Conservation (phyloP, 2,888 invertebrate species). For the Parnassius orleans region DNA sequence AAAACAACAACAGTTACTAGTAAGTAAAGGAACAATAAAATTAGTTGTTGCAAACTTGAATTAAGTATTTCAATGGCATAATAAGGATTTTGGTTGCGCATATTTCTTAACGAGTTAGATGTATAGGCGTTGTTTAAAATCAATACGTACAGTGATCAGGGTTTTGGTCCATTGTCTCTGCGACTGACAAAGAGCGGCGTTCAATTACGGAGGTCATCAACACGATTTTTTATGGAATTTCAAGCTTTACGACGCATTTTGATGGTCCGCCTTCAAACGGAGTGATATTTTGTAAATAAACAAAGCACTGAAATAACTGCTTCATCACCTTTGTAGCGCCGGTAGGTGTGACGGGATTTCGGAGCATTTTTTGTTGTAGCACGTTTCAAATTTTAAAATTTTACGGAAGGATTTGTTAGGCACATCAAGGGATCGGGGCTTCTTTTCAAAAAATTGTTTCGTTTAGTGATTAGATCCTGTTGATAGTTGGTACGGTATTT, state of each 20-base stretch:
- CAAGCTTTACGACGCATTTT: constrained; percentile 77
- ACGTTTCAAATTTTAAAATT: constrained; percentile 47
- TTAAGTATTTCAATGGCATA: too few species aligned
- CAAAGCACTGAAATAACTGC: constrained; percentile 77
- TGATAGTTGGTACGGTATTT: neutral
- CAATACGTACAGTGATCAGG: constrained; percentile 59
- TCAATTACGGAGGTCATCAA: constrained; percentile 79
- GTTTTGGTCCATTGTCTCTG: constrained; percentile 74
- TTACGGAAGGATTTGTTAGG: constrained; percentile 40
- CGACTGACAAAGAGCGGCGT: constrained; percentile 65
- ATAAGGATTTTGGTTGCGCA: neutral
- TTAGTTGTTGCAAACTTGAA: too few species aligned
- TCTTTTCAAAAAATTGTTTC: constrained; percentile 32
- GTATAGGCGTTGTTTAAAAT: constrained; percentile 39
- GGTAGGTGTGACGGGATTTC: constrained; percentile 63
- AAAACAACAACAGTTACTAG: too few species aligned
- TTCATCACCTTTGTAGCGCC: constrained; percentile 78
- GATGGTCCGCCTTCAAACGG: constrained; percentile 81
- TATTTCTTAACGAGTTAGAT: neutral
- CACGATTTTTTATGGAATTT: constrained; percentile 81
- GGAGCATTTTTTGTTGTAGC: constrained; percentile 54
- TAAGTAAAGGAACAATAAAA: too few species aligned
- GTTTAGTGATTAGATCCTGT: constrained; percentile 27
- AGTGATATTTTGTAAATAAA: constrained; percentile 82
- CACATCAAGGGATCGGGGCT: constrained; percentile 33